Evolutionary conservation across 2,888 invertebrate genomes (phyloP), one percentile per base, ranked within the genome.

Genomic region (Leucophora obtusa): DNA sequence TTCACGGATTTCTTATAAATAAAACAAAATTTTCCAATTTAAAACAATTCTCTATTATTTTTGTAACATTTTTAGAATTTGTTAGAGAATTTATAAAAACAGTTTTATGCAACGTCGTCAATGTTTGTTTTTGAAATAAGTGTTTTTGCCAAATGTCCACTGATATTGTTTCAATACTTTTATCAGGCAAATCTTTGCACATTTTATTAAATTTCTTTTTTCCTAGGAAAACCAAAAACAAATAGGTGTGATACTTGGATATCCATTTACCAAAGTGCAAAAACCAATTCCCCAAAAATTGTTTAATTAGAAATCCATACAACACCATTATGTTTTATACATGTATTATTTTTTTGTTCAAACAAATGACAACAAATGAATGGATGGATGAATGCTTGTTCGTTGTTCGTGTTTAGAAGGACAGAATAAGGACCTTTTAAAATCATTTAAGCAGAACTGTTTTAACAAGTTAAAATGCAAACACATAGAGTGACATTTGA

Each of bases 221-320:
- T 38, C 1, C 14, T 2, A 14, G 14, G 6, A 47, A 15, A 47
- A 47, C 4, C 43, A 47, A 47, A 47, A 47, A 15, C n/a, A 4
- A 47, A n/a, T n/a, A 47, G 43, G 43, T 47, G 43, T 47, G n/a
- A n/a, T 38, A n/a, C n/a, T 47, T n/a, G 28, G 6, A 28, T 6
- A 28, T 28, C 7, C 43, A 47, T 14, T 38, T 38, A 47, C n/a
- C 43, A 14, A 47, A 47, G 43, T n/a, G n/a, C 5, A 47, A 14
- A 47, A 47, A n/a, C n/a, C n/a, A 47, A 47, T 47, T 2, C n/a
- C 4, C n/a, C n/a, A n/a, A 47, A 47, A n/a, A 47, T 47, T 47
- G 43, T 47, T 47, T 47, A n/a, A 47, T 47, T 14, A n/a, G 43
- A 47, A 47, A 47, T 47, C 43, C 43, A 47, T 47, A 47, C 43